phyloP scores from a whole-genome alignment of 2,113 vertebrate genomes.

The Dipodomys ordii region DNA sequence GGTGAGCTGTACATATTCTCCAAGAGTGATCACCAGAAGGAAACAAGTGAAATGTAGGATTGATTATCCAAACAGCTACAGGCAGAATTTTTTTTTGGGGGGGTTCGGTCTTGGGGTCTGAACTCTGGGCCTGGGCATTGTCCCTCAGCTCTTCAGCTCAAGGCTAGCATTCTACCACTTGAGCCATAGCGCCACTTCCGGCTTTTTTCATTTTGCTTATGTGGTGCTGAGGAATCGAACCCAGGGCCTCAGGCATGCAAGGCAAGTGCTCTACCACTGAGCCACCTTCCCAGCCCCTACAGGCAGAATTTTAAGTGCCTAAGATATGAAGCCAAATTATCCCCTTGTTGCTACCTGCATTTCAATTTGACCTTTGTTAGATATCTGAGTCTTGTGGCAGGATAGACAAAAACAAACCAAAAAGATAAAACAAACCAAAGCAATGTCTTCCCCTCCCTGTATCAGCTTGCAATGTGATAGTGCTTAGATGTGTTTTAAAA shows the following conservation, averaged over 20 bases:
- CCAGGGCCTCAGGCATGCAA: too few species aligned
- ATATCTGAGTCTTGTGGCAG: not conserved
- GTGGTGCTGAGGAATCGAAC: too few species aligned
- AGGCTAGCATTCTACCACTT: too few species aligned
- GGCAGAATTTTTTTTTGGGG: constrained; percentile 2
- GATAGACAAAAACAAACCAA: not conserved
- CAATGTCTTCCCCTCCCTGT: not conserved
- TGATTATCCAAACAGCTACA: constrained; percentile 11
- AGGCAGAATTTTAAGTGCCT: constrained; percentile 36
- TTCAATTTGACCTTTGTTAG: not conserved
- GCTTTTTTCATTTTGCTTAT: too few species aligned
- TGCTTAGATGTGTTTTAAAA: not conserved
- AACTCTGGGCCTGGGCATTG: too few species aligned
- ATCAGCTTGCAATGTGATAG: not conserved
- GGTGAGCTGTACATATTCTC: constrained; percentile 36
- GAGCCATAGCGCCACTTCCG: too few species aligned
- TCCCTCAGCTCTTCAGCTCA: too few species aligned
- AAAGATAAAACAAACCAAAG: not conserved
- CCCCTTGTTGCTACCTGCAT: not conserved
- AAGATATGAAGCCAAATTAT: not conserved
- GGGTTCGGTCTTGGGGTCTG: too few species aligned
- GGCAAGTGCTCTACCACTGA: too few species aligned
- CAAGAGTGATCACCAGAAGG: not conserved
- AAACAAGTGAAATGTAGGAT: constrained; percentile 11
- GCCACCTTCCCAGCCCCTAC: not conserved